Evolutionary conservation across 2,113 vertebrate genomes (phyloP), one percentile per base, ranked within the genome.

Genomic region (Proteles cristata): DNA sequence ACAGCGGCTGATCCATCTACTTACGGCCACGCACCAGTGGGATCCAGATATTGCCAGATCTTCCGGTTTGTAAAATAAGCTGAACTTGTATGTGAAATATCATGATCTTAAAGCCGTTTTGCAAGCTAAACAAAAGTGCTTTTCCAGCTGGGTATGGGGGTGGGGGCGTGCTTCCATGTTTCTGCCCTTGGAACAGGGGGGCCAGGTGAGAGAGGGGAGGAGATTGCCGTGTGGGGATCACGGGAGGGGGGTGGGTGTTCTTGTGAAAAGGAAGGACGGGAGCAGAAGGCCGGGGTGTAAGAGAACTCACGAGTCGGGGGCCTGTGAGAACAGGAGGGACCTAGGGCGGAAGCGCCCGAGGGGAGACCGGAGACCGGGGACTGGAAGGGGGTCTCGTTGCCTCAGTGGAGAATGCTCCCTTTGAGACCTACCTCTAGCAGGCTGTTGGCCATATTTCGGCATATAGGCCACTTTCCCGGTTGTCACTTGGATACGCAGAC

Each of bases 11-110:
- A 23, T n/a, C 55, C 53, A 55, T 71, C 33, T 28, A 39, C 12
- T 9, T 26, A 31, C 0, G 11, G 7, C 21, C n/a, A 5, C 0
- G 15, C 1, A 1, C 4, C 26, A 11, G 45, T 2, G 26, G 53
- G 39, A 35, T 11, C 33, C 45, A 77, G 4, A 0, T 43, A 31
- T 3, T 25, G 84, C 76, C 63, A 33, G 25, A 19, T 25, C 65
- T 15, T 81, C 43, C 28, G 2, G 74, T 33, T 43, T 48, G 21
- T 55, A 90, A 45, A 73, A 43, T 23, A 80, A 93, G 83, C 58
- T 43, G 26, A 19, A 6, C 45, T 19, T 87, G 21, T 25, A 15
- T 15, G 6, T 43, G 61, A 66, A 33, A n/a, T 26, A n/a, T 45
- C 6, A 3, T 61, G 81, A 63, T 76, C 65, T 79, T 48, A 23